A percentile compares a stretch with the other conserved stretches of the same genome.
These are phyloP conservation scores for Periplaneta americana DNA, from an alignment of 1,140 invertebrate species.

Conservation along the genomic window DNA sequence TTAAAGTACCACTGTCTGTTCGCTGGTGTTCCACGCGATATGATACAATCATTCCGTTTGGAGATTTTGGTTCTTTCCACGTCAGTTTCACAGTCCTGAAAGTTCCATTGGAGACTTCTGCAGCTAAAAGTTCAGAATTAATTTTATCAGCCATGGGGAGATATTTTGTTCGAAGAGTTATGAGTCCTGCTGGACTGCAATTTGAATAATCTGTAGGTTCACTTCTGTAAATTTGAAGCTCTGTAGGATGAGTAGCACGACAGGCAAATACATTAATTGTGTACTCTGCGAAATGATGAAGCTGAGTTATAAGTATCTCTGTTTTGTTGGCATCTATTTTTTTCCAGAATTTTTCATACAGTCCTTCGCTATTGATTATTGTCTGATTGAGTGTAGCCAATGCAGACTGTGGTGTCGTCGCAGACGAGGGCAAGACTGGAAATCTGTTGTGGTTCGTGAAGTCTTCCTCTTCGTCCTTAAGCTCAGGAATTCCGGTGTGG, in stretches of 20 bases:
- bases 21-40: constrained; percentile 51
- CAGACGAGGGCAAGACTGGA: not conserved
- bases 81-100: constrained; percentile 35
- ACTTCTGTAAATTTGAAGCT: constrained; percentile 28
- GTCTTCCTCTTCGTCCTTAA: constrained; percentile 25
- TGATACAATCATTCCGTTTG: constrained; percentile 56
- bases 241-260: constrained; percentile 30
- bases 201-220: not conserved
- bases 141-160: constrained; percentile 35
- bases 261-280: constrained; percentile 45
- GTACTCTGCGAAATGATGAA: constrained; percentile 44
- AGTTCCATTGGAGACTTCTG: constrained; percentile 24
- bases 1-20: constrained; percentile 27
- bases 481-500: not conserved
- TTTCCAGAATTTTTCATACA: not conserved
- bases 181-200: constrained; percentile 17
- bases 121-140: constrained; percentile 16
- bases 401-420: not conserved
- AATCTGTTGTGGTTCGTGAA: constrained; percentile 27
- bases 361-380: not conserved
- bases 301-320: not conserved
- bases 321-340: not conserved
- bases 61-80: constrained; percentile 52
- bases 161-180: constrained; percentile 32
- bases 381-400: not conserved